Base-by-base conservation (phyloP, 1,140 invertebrate genomes). In the Macrocentrus cingulum region DNA sequence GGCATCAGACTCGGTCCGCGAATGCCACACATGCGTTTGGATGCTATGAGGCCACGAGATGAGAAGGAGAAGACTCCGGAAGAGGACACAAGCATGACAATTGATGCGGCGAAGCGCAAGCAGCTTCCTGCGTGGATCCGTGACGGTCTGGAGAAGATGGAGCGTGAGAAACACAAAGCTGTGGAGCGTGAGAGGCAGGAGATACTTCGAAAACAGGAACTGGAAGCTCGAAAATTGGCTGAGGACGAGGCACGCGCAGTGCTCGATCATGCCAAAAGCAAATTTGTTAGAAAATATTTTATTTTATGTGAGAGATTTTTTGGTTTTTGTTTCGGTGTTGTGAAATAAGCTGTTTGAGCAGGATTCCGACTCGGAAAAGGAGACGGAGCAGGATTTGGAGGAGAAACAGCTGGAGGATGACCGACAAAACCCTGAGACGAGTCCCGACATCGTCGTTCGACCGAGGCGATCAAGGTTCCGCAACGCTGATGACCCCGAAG, bases 131-230 rank as follows among this genome's bases (percentile, higher is more conserved):
- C 91, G 3, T 99, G 96, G 96, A 97, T 98, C 59, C 81, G 94
- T 67, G 93, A 97, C 82, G 94, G 95, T 29, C 79, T 98, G 56
- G 95, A 98, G 74, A 98, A 98, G 82, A 97, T 98, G 92, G 95
- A 98, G 79, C 82, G 90, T 45, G 95, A 98, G 64, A 98, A 98
- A 76, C 87, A 89, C 67, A 93, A 90, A 67, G 91, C 93, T 65
- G 80, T 92, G 60, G 92, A 97, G 73, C 86, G 85, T 45, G 89
- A 92, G 67, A 80, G 85, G 63, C 83, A 87, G 69, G 84, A 84
- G 65, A 83, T 84, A 61, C 83, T 85, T 60, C 78, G 84, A 64
- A 86, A 87, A 62, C 82, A 84, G 71, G 83, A 84, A 54, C 69
- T 85, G 25, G 77, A 80, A 59, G 81, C 82, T 61, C 82, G 85